Evolutionary conservation across 2,888 invertebrate genomes (phyloP).

Genomic region (Podabrus alpinus): DNA sequence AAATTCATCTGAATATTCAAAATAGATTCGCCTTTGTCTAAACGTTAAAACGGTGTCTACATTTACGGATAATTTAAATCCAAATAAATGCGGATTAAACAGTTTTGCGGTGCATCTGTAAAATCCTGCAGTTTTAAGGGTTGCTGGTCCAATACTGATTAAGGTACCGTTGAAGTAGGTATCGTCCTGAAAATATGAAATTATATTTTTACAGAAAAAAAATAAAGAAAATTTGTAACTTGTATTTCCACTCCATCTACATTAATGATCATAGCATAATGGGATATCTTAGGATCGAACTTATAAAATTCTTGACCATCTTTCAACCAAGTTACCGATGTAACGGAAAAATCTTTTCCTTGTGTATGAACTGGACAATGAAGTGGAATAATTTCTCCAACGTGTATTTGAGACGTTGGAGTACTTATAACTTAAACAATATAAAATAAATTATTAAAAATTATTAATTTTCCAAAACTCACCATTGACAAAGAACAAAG

Average conservation of each 20-base stretch:
- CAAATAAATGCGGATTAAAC: neutral
- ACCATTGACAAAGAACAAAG: neutral
- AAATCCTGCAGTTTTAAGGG: neutral
- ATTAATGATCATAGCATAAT: neutral
- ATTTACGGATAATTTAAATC: neutral
- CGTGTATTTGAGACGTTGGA: neutral
- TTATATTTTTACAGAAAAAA: neutral
- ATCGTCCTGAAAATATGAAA: neutral
- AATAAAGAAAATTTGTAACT: neutral
- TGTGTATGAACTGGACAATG: neutral
- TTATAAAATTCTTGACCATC: constrained; percentile 7
- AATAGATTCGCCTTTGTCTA: neutral
- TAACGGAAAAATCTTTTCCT: neutral
- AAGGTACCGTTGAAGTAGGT: neutral
- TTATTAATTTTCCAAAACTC: neutral
- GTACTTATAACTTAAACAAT: neutral
- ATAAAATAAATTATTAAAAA: neutral
- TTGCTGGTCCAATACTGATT: neutral
- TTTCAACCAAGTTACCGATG: constrained; percentile 5
- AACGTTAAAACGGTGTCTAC: neutral
- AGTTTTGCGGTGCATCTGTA: neutral
- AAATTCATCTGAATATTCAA: neutral
- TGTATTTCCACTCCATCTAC: neutral
- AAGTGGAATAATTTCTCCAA: constrained; percentile 5
- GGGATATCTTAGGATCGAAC: neutral